Evolutionary conservation across 2,797 vertebrate species (phyloP), one percentile per base, ranked within the genome.

Genomic region (Acrossocheilus fasciatus): DNA sequence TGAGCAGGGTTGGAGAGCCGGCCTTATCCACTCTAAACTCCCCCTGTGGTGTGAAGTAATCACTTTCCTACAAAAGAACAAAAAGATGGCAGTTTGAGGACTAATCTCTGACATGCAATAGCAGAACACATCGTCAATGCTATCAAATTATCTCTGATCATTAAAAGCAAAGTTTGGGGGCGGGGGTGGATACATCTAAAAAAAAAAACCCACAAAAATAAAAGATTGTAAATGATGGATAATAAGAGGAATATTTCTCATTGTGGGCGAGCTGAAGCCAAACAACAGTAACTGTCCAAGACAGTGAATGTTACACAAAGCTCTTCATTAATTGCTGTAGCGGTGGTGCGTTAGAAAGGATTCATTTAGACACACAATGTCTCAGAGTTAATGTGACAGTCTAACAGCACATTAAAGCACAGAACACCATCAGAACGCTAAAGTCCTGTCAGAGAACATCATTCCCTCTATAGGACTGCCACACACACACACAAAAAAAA

Each of bases 11-110:
- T 41, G 98, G 98, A 45, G 98, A 99, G 54, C 98, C 98, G 78
- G 97, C 98, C 92, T 99, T 99, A 93, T 99, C 98, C 91, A 99
- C 98, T 69, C 98, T 95, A 91, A 99, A 99, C 93, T 99, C 98
- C 91, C 98, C 98, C 93, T 99, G 98, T 86, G 98, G 98, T 74
- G 98, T 99, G 92, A 99, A 99, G 94, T 99, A 99, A 93, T 99
- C 98, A 54, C 98, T 99, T 96, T 99, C 98, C 98, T 99, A 87
- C 3, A 91, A 90, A 86, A 91, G 74, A 36, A 83, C 12, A 79
- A n/a, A 43, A 4, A 62, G 8, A 66, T 17, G 10, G 23, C 0
- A 2, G 30, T 66, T 17, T 66, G 26, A 66, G 26, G 14, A 66
- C 62, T 66, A 14, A 6, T 15, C 14, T 64, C 26, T 15, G 12